Base-by-base conservation (phyloP, 2,113 vertebrate species). In the Podarcis cretensis region DNA sequence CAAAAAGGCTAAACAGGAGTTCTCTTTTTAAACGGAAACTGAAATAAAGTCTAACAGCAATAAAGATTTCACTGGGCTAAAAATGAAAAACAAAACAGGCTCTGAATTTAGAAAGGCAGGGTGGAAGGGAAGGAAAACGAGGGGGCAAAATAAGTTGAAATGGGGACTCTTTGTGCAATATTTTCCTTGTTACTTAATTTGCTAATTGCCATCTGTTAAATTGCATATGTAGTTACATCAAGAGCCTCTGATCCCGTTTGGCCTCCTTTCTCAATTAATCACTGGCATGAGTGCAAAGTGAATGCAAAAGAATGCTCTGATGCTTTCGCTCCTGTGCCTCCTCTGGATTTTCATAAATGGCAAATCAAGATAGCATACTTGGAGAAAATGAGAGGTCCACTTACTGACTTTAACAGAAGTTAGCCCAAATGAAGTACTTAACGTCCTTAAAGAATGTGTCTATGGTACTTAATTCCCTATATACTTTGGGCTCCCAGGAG, bases 141-240 rank as follows among this genome's bases (percentile, higher is more conserved):
- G 59, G 59, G 59, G 59, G 59, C 77, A n/a, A 23, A 78, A 83
- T 73, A 65, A 37, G 2, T 23, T 21, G 54, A 48, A 89, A 54
- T 43, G 79, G 77, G n/a, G 8, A 63, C 20, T 90, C 20, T 89
- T 13, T 7, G 69, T 27, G 27, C 89, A 90, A 9, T 83, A 63
- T 86, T 88, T 5, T 27, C 30, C n/a, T 18, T 74, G 54, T 57
- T 84, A 32, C 69, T 84, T 73, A 73, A 84, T 84, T 84, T 84
- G 83, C 43, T 84, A 84, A 84, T 84, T 57, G 68, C 68, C 69
- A 57, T 84, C 83, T 84, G 68, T 84, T 74, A 84, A 73, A 73
- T 18, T 84, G 69, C 27, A 57, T 57, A 32, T 84, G 83, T 84
- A 84, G 68, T 57, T 73, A 84, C 68, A 73, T 74, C 43, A 57